Percentiles rank a stretch among this genome's conserved stretches.
Conservation (phyloP, 2,113 vertebrate species). For the Erinaceus europaeus region DNA sequence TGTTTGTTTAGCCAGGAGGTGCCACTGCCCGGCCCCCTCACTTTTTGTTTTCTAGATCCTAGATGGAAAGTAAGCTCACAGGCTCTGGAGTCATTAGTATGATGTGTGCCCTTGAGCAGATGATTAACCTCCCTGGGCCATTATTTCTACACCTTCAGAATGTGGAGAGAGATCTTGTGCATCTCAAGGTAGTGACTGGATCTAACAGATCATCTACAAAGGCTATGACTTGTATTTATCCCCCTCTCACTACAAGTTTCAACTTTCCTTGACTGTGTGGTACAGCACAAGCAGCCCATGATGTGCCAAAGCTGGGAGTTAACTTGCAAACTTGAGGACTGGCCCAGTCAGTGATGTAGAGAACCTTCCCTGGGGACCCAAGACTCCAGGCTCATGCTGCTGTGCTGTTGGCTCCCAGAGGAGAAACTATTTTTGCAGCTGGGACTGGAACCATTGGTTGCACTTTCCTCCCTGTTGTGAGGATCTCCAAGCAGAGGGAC, state of each 20-base stretch:
- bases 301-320: background rate
- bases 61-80: background rate
- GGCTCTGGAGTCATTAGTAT: background rate
- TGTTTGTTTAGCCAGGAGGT: no score
- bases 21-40: no score
- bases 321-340: background rate
- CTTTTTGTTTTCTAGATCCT: background rate
- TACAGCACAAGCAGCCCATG: background rate
- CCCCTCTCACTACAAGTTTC: background rate
- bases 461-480: background rate
- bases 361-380: background rate
- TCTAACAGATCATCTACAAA: background rate
- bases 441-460: background rate
- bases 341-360: background rate
- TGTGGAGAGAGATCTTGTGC: background rate
- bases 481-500: background rate
- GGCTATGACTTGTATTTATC: background rate
- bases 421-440: constrained; percentile 19
- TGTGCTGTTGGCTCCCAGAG: constrained; percentile 7
- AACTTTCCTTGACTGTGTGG: background rate
- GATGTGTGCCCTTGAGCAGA: background rate
- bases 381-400: background rate
- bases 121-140: background rate
- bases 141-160: background rate
- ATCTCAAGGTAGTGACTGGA: background rate